phyloP scores from a whole-genome alignment of 2,888 invertebrate genomes.

The Drosophila suboccidentalis region DNA sequence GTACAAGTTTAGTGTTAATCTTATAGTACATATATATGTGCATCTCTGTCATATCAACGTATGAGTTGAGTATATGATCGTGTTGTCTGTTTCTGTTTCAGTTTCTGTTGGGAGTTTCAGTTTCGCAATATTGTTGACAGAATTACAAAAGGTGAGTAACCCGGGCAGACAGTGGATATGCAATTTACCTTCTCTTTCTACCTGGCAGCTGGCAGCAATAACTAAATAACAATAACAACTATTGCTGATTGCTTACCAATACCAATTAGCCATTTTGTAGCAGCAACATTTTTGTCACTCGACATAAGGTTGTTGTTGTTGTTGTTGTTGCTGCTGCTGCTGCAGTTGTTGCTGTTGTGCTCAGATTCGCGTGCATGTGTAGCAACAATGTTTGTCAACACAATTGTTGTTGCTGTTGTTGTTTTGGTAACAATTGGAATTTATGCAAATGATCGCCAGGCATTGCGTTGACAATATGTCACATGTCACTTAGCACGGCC shows the following conservation, averaged over 20 bases:
- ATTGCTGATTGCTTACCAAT: slow-evolving; percentile 69
- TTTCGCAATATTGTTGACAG: slow-evolving; percentile 44
- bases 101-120: slow-evolving; percentile 9
- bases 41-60: slow-evolving; percentile 9
- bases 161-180: slow-evolving; percentile 17
- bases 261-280: slow-evolving; percentile 81
- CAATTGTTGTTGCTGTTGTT: slow-evolving; percentile 39
- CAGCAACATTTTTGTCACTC: slow-evolving; percentile 80
- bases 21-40: background rate
- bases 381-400: slow-evolving; percentile 80
- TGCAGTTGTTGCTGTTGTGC: slow-evolving; percentile 28
- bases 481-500: slow-evolving; percentile 78
- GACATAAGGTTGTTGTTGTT: slow-evolving; percentile 43
- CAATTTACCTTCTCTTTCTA: slow-evolving; percentile 51
- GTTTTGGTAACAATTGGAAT: slow-evolving; percentile 73
- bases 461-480: slow-evolving; percentile 83
- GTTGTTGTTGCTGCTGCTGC: slow-evolving; percentile 18
- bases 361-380: slow-evolving; percentile 69
- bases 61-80: slow-evolving; percentile 10
- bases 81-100: background rate
- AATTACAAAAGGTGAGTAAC: slow-evolving; percentile 34
- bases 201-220: slow-evolving; percentile 39
- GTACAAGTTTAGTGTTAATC: slow-evolving; percentile 5
- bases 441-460: slow-evolving; percentile 81
- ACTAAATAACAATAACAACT: slow-evolving; percentile 41